Conservation (phyloP, 2,113 vertebrate genomes). For the Scopus umbretta region DNA sequence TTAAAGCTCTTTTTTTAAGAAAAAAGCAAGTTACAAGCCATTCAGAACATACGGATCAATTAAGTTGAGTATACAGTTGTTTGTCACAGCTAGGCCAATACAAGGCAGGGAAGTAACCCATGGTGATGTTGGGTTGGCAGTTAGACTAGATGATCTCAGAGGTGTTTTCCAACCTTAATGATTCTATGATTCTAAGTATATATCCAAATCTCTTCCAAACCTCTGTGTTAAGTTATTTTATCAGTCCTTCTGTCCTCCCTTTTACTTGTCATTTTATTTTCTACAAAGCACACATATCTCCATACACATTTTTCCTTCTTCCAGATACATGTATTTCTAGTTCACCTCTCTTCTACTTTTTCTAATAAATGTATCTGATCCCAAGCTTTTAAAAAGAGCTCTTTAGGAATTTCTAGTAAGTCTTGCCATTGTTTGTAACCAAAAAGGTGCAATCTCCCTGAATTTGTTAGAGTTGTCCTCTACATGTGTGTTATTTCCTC, state of each 20-base stretch:
- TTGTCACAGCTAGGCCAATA: not conserved
- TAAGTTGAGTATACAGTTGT: not conserved
- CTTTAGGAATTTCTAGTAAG: not conserved
- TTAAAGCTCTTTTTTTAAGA: not conserved
- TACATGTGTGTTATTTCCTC: not conserved
- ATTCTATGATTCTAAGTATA: too few relatives aligned
- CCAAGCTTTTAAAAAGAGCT: not conserved
- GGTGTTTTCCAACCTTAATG: too few relatives aligned
- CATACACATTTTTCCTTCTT: not conserved
- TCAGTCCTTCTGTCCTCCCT: not conserved
- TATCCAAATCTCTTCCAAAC: not conserved
- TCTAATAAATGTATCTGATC: not conserved
- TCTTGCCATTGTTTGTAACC: not conserved
- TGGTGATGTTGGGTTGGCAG: too few relatives aligned
- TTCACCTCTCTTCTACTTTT: not conserved
- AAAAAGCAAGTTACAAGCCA: not conserved
- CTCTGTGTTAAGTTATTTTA: not conserved
- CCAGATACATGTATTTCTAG: not conserved
- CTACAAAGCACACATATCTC: not conserved
- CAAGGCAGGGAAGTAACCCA: too few relatives aligned
- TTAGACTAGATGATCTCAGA: too few relatives aligned
- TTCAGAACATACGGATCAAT: rapidly evolving
- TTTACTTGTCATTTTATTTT: not conserved
- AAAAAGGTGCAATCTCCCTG: not conserved
- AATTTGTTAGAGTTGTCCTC: not conserved